Percentiles rank a stretch among this genome's conserved stretches.
Conservation (phyloP, 1,140 invertebrate genomes). For the Leptinotarsa undecemlineata region DNA sequence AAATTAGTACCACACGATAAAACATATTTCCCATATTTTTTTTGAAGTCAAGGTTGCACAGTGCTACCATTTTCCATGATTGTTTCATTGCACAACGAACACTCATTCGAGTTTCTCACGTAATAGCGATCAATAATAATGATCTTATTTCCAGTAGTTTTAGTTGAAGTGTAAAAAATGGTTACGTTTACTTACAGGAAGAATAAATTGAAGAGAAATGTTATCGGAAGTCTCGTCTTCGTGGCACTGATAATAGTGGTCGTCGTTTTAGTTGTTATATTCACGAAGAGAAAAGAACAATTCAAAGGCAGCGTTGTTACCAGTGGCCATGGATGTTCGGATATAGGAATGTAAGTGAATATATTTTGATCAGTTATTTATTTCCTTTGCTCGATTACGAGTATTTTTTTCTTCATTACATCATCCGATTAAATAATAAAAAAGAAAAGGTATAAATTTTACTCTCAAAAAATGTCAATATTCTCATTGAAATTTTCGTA, state of each 20-base stretch:
- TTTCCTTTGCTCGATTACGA: too few species aligned
- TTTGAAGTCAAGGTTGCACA: neutral
- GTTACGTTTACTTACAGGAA: slow-evolving; percentile 13
- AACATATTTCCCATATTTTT: neutral
- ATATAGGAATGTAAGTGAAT: slow-evolving; percentile 52
- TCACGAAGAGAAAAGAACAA: slow-evolving; percentile 24
- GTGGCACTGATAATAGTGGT: slow-evolving; percentile 21
- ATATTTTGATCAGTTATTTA: too few species aligned
- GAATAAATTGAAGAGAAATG: neutral
- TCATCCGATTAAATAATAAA: too few species aligned
- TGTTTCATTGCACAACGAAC: neutral
- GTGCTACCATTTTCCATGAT: neutral
- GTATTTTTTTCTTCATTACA: too few species aligned
- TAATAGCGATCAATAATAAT: neutral
- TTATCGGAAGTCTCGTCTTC: neutral
- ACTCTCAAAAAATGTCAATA: too few species aligned
- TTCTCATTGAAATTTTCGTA: too few species aligned
- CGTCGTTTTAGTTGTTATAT: slow-evolving; percentile 16
- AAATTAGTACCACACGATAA: too few species aligned
- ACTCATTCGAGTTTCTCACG: neutral
- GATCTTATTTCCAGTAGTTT: neutral
- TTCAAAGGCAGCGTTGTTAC: slow-evolving; percentile 54
- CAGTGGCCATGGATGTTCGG: slow-evolving; percentile 52
- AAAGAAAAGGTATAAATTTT: too few species aligned
- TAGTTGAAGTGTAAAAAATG: neutral